Evolutionary conservation across 2,888 invertebrate genomes (phyloP).

Genomic region (Cerceris rybyensis): DNA sequence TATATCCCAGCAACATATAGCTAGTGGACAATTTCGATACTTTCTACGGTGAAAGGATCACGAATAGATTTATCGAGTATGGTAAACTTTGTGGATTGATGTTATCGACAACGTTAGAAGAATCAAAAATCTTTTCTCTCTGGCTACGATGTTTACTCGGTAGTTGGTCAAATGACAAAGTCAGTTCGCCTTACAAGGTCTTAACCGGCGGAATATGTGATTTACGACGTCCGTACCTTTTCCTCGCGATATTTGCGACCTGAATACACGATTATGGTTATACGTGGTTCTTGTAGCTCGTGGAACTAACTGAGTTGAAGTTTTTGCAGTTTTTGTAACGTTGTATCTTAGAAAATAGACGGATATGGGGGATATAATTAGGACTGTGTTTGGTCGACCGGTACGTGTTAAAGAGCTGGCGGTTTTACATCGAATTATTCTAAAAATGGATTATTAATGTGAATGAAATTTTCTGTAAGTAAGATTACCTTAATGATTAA

Average conservation of each 20-base stretch:
- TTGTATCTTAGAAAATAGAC: background rate
- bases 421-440: too few relatives aligned
- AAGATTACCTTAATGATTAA: too few relatives aligned
- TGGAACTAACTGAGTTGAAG: background rate
- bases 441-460: too few relatives aligned
- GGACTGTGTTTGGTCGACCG: too few relatives aligned
- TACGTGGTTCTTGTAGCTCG: background rate
- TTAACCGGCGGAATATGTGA: background rate
- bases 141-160: background rate
- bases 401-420: too few relatives aligned
- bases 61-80: background rate
- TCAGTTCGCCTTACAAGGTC: background rate
- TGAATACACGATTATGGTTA: constrained; percentile 44
- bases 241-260: constrained; percentile 57
- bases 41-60: constrained; percentile 41
- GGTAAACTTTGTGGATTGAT: constrained; percentile 7
- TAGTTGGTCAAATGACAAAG: background rate
- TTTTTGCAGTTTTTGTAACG: background rate
- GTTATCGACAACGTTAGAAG: background rate
- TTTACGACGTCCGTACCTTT: background rate
- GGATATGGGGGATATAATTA: too few relatives aligned
- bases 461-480: too few relatives aligned
- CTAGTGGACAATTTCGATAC: constrained; percentile 17
- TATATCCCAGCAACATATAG: background rate
- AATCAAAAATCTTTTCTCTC: background rate